Evolutionary conservation across 2,888 invertebrate species (phyloP).

Genomic region (Tridacna gigas): DNA sequence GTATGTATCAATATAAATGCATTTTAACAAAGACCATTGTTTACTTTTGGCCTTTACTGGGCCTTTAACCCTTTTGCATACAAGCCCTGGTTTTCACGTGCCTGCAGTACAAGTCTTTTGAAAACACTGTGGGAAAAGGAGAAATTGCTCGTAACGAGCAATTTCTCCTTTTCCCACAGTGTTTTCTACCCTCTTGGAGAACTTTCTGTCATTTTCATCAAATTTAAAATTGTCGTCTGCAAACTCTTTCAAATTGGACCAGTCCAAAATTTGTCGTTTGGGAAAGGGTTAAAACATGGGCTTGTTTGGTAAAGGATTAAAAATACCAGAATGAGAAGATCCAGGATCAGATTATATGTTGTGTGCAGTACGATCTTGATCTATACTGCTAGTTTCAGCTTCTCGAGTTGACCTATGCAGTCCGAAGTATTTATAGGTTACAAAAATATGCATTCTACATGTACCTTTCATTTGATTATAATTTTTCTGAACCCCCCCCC

Average conservation of each 20-base stretch:
- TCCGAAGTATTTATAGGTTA: no score
- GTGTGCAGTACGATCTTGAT: no score
- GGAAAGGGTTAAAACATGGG: not conserved
- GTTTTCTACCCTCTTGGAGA: not conserved
- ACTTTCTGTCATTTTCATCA: not conserved
- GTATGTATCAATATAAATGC: no score
- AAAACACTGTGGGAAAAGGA: not conserved
- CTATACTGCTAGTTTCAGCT: no score
- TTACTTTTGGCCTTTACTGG: not conserved
- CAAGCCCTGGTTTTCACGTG: not conserved
- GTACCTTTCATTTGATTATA: no score
- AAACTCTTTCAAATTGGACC: not conserved
- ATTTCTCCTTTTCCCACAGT: slow-evolving; percentile 11
- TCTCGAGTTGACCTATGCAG: no score
- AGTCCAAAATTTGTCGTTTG: not conserved
- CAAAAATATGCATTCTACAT: no score
- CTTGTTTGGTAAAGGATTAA: no score
- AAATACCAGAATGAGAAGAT: no score
- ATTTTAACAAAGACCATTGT: no score
- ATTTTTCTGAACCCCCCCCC: no score
- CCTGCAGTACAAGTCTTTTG: not conserved
- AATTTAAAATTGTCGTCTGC: not conserved
- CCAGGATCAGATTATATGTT: no score
- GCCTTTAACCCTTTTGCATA: not conserved
- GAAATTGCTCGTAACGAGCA: not conserved